Evolutionary conservation across 2,113 vertebrate genomes (phyloP).

Genomic region (Desmodus rotundus): DNA sequence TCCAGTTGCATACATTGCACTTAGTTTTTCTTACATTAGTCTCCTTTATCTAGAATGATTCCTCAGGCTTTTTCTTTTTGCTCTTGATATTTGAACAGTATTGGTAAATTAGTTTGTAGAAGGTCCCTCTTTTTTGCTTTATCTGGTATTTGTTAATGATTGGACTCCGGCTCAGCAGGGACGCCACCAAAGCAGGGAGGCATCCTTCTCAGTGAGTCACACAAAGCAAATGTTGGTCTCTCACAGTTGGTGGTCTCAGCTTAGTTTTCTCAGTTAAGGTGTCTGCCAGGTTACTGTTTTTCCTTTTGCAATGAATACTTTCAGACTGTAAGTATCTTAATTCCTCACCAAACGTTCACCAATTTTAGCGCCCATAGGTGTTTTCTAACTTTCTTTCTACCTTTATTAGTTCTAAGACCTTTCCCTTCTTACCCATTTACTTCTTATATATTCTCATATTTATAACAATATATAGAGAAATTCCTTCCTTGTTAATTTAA

Average conservation of each 20-base stretch:
- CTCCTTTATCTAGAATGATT: background rate
- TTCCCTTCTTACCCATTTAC: background rate
- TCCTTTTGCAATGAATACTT: background rate
- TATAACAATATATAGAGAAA: background rate
- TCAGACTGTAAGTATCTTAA: background rate
- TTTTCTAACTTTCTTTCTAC: background rate
- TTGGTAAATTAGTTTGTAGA: background rate
- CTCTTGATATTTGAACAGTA: background rate
- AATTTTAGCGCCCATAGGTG: background rate
- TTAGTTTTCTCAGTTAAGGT: background rate
- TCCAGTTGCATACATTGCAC: background rate
- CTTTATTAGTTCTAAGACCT: background rate
- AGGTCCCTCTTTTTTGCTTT: background rate
- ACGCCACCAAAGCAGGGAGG: background rate
- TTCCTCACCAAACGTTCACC: background rate
- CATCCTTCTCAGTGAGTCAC: background rate
- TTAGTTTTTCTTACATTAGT: background rate
- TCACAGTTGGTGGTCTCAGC: background rate
- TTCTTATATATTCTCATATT: background rate
- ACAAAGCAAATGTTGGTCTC: background rate
- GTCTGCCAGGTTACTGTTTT: background rate
- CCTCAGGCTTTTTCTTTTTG: background rate
- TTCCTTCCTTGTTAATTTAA: background rate
- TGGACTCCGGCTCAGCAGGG: background rate
- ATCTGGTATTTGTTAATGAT: background rate